Conservation (phyloP, 2,888 invertebrate genomes). For the Polydrusus cervinus region DNA sequence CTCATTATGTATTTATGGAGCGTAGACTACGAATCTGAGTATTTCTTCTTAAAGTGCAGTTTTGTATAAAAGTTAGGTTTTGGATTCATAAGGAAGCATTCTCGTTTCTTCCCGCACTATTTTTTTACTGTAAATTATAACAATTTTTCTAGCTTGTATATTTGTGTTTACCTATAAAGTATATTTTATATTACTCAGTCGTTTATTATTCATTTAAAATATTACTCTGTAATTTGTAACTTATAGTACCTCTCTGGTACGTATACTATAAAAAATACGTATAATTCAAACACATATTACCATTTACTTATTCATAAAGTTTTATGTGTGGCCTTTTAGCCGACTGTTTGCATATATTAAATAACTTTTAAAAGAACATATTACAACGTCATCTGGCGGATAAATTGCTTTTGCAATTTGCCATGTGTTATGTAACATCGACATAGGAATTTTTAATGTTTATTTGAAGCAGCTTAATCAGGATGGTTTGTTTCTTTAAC, state of each 20-base stretch:
- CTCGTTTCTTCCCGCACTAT: no score
- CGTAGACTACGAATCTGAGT: no score
- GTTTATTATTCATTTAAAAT: no score
- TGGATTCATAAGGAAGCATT: no score
- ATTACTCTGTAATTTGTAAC: no score
- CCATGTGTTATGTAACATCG: conserved; percentile 50
- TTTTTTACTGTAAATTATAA: no score
- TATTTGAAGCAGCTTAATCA: background rate
- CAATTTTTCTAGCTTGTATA: no score
- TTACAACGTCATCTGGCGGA: conserved; percentile 47
- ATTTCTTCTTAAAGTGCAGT: no score
- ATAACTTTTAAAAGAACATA: conserved; percentile 40
- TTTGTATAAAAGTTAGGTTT: no score
- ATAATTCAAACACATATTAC: conserved; percentile 38
- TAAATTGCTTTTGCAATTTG: conserved; percentile 42
- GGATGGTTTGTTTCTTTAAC: background rate
- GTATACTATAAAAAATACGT: conserved; percentile 8
- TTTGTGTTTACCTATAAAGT: no score
- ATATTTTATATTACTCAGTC: no score
- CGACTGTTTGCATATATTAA: conserved; percentile 48
- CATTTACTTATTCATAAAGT: conserved; percentile 41
- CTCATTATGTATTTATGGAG: no score
- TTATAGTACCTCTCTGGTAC: conserved; percentile 14
- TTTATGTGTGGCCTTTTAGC: conserved; percentile 41
- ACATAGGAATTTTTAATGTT: conserved; percentile 38